Percentiles rank a stretch among this genome's conserved stretches.
Conservation (phyloP, 1,140 invertebrate species). For the Aphis craccivora region DNA sequence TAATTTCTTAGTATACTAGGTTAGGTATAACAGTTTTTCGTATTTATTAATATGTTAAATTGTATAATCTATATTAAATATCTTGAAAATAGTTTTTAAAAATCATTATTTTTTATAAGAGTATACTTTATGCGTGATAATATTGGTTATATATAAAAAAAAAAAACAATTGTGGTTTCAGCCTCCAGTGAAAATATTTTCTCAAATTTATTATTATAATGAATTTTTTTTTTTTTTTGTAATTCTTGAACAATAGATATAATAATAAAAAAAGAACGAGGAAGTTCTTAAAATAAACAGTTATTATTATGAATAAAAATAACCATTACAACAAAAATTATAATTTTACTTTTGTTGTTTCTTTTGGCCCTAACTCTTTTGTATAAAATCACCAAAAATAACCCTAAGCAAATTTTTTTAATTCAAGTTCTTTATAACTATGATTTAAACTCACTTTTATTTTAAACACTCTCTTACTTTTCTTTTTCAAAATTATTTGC, state of each 20-base stretch:
- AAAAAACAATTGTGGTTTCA: not conserved
- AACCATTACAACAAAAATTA: not conserved
- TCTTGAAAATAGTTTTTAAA: not conserved
- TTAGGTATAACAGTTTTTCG: not conserved
- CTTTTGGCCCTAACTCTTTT: not conserved
- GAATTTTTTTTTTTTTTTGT: not conserved
- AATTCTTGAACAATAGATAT: not conserved
- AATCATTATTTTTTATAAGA: not conserved
- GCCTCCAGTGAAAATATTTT: not conserved
- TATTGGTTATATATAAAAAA: not conserved
- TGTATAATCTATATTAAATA: not conserved
- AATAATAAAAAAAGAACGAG: not conserved
- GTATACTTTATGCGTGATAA: not conserved
- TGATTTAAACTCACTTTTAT: slow-evolving; percentile 16
- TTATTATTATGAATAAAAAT: slow-evolving; percentile 15
- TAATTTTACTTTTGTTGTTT: slow-evolving; percentile 7
- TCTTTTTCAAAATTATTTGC: not conserved
- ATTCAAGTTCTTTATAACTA: not conserved
- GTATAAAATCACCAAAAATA: not conserved
- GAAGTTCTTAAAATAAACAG: not conserved
- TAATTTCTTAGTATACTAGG: not conserved
- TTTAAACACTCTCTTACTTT: not conserved
- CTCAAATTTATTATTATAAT: not conserved
- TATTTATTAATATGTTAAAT: not conserved
- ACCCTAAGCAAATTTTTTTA: not conserved